These are phyloP conservation scores for Falco novaeseelandiae DNA, from an alignment of 2,797 vertebrate species.

Conservation along the genomic window DNA sequence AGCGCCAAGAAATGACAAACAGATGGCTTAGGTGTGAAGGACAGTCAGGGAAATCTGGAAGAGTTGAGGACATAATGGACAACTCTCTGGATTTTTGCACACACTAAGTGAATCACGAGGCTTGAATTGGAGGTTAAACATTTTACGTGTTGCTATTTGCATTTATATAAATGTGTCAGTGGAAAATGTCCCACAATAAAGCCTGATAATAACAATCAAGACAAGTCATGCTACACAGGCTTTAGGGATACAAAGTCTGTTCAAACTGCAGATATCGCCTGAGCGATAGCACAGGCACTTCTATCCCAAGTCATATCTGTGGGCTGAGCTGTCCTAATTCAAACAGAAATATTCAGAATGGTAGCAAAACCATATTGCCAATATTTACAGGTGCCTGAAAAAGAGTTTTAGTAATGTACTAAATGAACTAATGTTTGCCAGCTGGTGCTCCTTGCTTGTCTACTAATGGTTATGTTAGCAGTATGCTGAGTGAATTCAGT, in stretches of 20 bases:
- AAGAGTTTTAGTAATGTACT: not conserved
- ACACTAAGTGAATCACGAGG: not conserved
- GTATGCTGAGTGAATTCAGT: not conserved
- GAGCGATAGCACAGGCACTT: not conserved
- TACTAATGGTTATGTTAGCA: not conserved
- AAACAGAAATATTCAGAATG: not conserved
- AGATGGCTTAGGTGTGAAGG: constrained; percentile 71
- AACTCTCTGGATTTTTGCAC: not conserved
- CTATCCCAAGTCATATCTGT: not conserved
- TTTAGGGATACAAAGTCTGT: not conserved
- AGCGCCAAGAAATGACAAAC: constrained; percentile 60
- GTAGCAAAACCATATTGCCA: not conserved
- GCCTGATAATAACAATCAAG: not conserved
- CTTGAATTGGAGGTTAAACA: not conserved
- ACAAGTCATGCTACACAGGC: not conserved
- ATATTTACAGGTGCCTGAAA: not conserved
- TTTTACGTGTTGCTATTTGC: not conserved
- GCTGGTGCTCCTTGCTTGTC: not conserved
- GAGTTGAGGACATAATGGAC: not conserved
- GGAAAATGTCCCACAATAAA: not conserved
- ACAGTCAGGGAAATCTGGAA: constrained; percentile 41
- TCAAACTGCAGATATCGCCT: not conserved
- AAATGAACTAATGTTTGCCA: not conserved
- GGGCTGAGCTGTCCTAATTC: not conserved
- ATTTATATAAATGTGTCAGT: not conserved